Percentiles rank a stretch among this genome's conserved stretches.
Evolutionary conservation across 2,888 invertebrate species (phyloP).

Genomic region (Thecocarcelia acutangulata): DNA sequence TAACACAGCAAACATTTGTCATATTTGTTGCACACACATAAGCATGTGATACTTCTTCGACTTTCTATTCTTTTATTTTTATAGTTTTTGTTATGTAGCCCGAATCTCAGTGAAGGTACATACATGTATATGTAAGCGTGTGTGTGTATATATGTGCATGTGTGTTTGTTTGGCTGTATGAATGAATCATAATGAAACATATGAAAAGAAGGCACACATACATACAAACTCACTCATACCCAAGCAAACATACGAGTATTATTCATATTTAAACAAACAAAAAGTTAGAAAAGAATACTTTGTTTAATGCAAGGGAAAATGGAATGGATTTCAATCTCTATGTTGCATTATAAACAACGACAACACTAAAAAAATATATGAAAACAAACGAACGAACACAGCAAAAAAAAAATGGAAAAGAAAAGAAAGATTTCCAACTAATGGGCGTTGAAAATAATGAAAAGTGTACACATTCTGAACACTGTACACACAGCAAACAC

Average conservation of each 20-base stretch:
- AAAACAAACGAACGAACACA: conserved; percentile 47
- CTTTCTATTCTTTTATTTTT: background rate
- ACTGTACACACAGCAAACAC: conserved; percentile 24
- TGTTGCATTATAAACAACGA: conserved; percentile 54
- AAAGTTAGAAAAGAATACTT: conserved; percentile 53
- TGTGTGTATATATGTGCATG: background rate
- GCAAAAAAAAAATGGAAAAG: conserved; percentile 6
- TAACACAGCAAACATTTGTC: conserved; percentile 45
- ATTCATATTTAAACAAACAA: conserved; percentile 42
- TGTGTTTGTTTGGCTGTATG: conserved; percentile 4
- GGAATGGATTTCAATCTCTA: conserved; percentile 62
- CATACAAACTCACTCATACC: background rate
- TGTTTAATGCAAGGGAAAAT: conserved; percentile 67
- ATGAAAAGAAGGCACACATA: conserved; percentile 55
- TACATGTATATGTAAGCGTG: background rate
- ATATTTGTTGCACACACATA: conserved; percentile 64
- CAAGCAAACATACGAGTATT: background rate
- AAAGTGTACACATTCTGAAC: conserved; percentile 54
- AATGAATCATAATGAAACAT: conserved; percentile 44
- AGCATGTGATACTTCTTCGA: conserved; percentile 45
- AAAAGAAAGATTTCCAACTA: conserved; percentile 59
- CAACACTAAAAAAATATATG: conserved; percentile 11
- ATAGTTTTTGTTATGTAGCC: conserved; percentile 13
- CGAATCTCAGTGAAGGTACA: conserved; percentile 13
- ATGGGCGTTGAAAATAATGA: conserved; percentile 68